These are phyloP conservation scores for Myrmecobius fasciatus DNA, from an alignment of 2,113 vertebrate genomes.

Conservation along the genomic window DNA sequence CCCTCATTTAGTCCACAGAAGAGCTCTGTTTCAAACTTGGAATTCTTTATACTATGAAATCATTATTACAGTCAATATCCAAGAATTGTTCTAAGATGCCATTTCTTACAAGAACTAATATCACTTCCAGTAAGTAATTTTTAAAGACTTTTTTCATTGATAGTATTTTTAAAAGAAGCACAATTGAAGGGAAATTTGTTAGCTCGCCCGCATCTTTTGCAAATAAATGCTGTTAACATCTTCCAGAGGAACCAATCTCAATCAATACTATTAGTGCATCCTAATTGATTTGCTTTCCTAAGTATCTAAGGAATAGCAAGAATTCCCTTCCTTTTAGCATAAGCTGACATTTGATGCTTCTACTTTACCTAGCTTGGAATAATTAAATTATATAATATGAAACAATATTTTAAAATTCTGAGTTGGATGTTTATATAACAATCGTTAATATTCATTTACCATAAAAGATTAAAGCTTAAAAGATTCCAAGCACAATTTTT, in stretches of 20 bases:
- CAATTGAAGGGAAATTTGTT: slow-evolving; percentile 50
- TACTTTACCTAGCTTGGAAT: slow-evolving; percentile 17
- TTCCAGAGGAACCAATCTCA: slow-evolving; percentile 28
- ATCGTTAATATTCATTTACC: slow-evolving; percentile 20
- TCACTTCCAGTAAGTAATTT: slow-evolving; percentile 55
- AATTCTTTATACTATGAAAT: not conserved
- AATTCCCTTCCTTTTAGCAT: not conserved
- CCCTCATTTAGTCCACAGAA: not conserved
- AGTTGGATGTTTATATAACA: slow-evolving; percentile 14
- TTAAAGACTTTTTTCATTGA: slow-evolving; percentile 35
- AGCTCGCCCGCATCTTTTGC: slow-evolving; percentile 21
- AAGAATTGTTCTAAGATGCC: slow-evolving; percentile 29
- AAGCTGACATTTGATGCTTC: not conserved
- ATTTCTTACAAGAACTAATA: slow-evolving; percentile 56
- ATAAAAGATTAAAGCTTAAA: slow-evolving; percentile 45
- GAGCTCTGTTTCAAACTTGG: not conserved
- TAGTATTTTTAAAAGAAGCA: slow-evolving; percentile 11
- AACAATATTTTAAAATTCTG: slow-evolving; percentile 48
- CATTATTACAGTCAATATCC: not conserved
- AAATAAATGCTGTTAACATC: slow-evolving; percentile 30
- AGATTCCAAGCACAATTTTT: slow-evolving; percentile 42
- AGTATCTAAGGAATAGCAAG: slow-evolving; percentile 20
- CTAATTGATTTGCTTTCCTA: slow-evolving; percentile 15
- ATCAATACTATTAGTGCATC: not conserved
- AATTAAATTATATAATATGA: slow-evolving; percentile 32